phyloP scores from a whole-genome alignment of 2,797 vertebrate species.

The Pogonophryne albipinna region DNA sequence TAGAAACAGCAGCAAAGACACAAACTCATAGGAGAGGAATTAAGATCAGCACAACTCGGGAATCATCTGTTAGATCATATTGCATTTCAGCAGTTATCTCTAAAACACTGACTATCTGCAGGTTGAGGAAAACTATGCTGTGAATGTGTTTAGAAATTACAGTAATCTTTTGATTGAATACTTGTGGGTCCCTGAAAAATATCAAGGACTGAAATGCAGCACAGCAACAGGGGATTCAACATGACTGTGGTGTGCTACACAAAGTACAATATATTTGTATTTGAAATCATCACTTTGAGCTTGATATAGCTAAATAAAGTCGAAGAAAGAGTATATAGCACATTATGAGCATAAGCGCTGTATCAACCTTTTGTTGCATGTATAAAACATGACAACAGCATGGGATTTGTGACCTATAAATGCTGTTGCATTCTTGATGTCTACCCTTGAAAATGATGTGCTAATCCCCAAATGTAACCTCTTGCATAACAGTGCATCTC shows the following conservation, averaged over 20 bases:
- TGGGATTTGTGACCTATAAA: constrained; percentile 70
- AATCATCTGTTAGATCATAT: not conserved
- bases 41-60: not conserved
- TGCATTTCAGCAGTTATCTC: not conserved
- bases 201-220: not conserved
- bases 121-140: not conserved
- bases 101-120: not conserved
- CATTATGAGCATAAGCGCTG: not conserved
- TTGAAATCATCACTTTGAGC: not conserved
- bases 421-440: constrained; percentile 64
- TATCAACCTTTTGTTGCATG: constrained; percentile 44
- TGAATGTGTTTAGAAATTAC: not conserved
- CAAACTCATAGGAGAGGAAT: not conserved
- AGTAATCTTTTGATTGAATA: not conserved
- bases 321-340: constrained; percentile 1
- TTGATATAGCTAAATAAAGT: not conserved
- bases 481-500: constrained; percentile 77
- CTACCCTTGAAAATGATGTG: constrained; percentile 74
- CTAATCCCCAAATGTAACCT: constrained; percentile 77
- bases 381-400: constrained; percentile 45
- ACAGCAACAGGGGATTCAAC: not conserved
- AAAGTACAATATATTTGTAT: not conserved
- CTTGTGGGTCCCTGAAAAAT: not conserved
- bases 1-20: not conserved
- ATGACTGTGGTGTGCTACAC: not conserved